These are phyloP conservation scores for Otus scops DNA, from an alignment of 2,797 vertebrate species.

Conservation along the genomic window DNA sequence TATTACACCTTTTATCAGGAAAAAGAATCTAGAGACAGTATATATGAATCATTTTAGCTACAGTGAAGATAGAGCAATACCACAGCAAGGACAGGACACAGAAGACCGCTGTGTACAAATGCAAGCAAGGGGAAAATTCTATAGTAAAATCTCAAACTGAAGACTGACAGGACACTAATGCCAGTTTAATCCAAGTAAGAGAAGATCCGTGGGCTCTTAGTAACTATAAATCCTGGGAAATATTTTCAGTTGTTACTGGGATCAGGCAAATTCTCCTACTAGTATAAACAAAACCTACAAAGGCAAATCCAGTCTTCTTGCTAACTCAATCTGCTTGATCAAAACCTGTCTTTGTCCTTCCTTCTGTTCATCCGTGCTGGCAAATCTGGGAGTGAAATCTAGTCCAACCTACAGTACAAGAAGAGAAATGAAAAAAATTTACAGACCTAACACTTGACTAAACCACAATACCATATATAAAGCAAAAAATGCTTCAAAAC, in stretches of 20 bases:
- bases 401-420: constrained; percentile 85
- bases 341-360: constrained; percentile 90
- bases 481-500: background rate
- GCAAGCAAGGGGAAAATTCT: background rate
- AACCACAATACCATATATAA: background rate
- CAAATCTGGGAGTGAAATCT: constrained; percentile 91
- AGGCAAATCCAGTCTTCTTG: constrained; percentile 88
- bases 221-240: background rate
- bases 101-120: background rate
- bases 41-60: background rate
- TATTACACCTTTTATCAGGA: background rate
- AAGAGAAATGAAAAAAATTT: background rate
- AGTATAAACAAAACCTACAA: constrained; percentile 81
- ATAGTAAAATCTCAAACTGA: background rate
- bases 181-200: background rate
- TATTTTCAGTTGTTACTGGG: background rate
- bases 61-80: background rate
- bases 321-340: constrained; percentile 86
- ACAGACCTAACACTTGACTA: background rate
- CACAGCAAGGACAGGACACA: background rate
- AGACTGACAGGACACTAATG: background rate
- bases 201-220: background rate
- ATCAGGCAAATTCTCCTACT: background rate
- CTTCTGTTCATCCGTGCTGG: constrained; percentile 82
- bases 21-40: background rate